Evolutionary conservation across 2,888 invertebrate species (phyloP).

Genomic region (Agrochola litura): DNA sequence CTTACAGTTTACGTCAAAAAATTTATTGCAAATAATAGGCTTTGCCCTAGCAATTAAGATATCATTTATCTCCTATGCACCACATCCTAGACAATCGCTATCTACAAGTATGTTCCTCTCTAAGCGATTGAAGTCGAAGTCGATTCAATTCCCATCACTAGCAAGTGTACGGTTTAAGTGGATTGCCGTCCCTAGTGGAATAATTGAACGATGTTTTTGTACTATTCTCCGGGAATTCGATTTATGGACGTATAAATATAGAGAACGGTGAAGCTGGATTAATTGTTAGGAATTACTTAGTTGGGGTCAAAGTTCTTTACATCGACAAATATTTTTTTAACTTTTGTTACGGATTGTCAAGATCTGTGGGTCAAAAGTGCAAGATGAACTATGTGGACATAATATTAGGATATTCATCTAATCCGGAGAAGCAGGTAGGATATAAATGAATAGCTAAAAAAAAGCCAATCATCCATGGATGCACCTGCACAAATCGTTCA

Average conservation of each 20-base stretch:
- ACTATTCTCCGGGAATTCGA: conserved; percentile 60
- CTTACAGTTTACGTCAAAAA: neutral
- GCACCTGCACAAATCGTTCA: neutral
- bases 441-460: no score
- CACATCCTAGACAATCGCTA: conserved; percentile 25
- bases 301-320: conserved; percentile 16
- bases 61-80: neutral
- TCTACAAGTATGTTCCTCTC: conserved; percentile 53
- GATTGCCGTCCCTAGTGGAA: conserved; percentile 78
- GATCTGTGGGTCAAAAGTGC: neutral
- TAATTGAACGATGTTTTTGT: conserved; percentile 79
- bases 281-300: conserved; percentile 50
- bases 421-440: neutral
- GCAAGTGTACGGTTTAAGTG: conserved; percentile 76
- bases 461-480: neutral
- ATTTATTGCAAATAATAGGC: neutral
- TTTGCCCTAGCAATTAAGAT: neutral
- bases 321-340: conserved; percentile 4
- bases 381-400: neutral
- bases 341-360: neutral
- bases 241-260: conserved; percentile 62
- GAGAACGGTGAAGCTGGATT: conserved; percentile 45
- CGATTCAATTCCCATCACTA: conserved; percentile 70
- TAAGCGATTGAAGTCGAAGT: conserved; percentile 70
- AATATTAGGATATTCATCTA: neutral